Base-by-base conservation (phyloP, 2,888 invertebrate genomes). In the Dynastes tityus region DNA sequence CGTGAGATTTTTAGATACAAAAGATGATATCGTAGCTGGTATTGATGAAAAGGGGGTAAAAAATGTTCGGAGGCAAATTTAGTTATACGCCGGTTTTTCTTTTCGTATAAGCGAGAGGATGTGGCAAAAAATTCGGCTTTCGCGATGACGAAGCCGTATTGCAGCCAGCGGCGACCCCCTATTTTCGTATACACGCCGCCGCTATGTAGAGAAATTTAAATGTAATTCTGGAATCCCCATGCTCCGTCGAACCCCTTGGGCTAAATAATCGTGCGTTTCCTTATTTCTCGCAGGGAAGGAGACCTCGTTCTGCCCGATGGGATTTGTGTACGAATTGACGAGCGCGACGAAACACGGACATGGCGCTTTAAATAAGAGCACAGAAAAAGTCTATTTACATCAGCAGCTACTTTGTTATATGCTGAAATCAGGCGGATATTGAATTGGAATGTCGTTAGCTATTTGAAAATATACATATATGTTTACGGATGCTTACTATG, bases 1-100 rank as follows among this genome's bases (percentile, higher is more conserved):
- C 73, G 49, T 61, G 73, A 74, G 73, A 74, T 74, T 74, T 74
- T 74, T 45, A 74, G 73, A 74, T 74, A 74, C 73, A 74, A 74
- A 74, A 40, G 73, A 63, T 74, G 40, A 74, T 74, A 74, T 61
- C 61, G 61, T 49, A 61, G 61, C 51, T 61, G 29, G 45, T 45
- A 74, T 74, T 74, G 73, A 61, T 74, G 73, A 61, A 73, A 73
- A 40, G 40, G 73, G 37, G 73, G 61, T 61, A 45, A 61, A 74
- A 45, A 73, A 58, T 73, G 40, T 61, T 73, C 37, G 73, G 45
- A 22, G 13, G 49, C 61, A 58, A 73, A 73, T 45, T 73, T 45
- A 74, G 73, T 74, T 74, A 73, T 73, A 27, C 61, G 61, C 13
- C 51, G 68, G 51, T 29, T 51, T 68, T 74, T 71, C 55, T 49